Conservation (phyloP, 2,113 vertebrate genomes). For the Python bivittatus region DNA sequence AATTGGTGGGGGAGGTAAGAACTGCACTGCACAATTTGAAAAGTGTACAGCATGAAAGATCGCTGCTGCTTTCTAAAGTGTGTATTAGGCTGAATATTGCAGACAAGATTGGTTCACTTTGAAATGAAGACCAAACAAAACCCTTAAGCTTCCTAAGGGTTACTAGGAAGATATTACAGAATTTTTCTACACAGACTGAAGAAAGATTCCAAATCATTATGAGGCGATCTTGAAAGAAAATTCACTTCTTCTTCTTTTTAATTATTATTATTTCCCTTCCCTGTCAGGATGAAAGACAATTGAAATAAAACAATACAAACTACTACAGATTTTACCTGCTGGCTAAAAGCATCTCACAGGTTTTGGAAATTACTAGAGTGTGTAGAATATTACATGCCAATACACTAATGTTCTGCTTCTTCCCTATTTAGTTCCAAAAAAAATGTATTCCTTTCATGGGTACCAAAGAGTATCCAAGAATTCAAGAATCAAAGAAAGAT, state of each 20-base stretch:
- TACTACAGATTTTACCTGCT: slow-evolving; percentile 34
- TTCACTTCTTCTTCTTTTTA: slow-evolving; percentile 42
- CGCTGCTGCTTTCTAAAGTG: background rate
- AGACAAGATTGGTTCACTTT: background rate
- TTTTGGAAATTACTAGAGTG: slow-evolving; percentile 29
- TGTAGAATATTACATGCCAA: background rate
- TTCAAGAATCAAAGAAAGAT: background rate
- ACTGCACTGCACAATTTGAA: background rate
- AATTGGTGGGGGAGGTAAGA: background rate
- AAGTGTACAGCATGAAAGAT: background rate
- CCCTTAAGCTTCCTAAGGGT: background rate
- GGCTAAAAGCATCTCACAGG: slow-evolving; percentile 21
- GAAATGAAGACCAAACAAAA: background rate
- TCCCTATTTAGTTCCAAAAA: background rate
- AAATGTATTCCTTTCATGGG: background rate
- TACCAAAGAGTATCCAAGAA: background rate
- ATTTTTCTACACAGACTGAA: background rate
- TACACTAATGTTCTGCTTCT: background rate
- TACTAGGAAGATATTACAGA: slow-evolving; percentile 25
- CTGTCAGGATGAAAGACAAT: slow-evolving; percentile 47
- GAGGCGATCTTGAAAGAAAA: slow-evolving; percentile 30
- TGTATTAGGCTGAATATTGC: background rate
- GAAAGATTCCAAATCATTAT: background rate
- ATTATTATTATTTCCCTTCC: slow-evolving; percentile 53
- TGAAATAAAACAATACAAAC: slow-evolving; percentile 37